Evolutionary conservation across 1,140 invertebrate species (phyloP).

Genomic region (Manduca sexta): DNA sequence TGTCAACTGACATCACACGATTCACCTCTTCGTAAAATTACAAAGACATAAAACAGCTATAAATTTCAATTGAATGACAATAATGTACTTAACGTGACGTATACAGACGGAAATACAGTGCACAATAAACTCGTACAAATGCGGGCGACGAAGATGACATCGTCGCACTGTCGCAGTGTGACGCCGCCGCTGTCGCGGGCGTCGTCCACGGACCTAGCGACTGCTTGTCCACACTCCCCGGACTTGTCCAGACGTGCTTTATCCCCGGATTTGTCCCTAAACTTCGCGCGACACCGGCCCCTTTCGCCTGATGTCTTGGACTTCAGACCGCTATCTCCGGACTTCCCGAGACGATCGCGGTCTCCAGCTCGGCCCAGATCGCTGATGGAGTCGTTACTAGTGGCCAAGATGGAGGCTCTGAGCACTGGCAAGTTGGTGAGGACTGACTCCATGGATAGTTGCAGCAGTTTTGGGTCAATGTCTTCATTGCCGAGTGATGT

Average conservation of each 20-base stretch:
- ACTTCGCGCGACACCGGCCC: conserved; percentile 27
- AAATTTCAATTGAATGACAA: neutral
- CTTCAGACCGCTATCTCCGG: conserved; percentile 41
- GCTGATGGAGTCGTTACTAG: conserved; percentile 84
- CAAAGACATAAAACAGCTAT: neutral
- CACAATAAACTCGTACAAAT: conserved; percentile 25
- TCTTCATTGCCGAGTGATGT: conserved; percentile 81
- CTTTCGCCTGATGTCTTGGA: conserved; percentile 27
- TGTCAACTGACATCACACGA: too few relatives aligned
- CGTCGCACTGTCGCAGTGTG: conserved; percentile 61
- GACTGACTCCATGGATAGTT: conserved; percentile 85
- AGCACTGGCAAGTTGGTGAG: conserved; percentile 75
- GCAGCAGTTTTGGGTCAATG: conserved; percentile 81
- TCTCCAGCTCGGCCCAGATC: conserved; percentile 76
- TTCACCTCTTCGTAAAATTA: too few relatives aligned
- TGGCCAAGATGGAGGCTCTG: conserved; percentile 82
- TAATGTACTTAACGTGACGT: neutral
- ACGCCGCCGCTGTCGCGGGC: conserved; percentile 59
- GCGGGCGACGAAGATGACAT: conserved; percentile 65
- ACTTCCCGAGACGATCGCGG: conserved; percentile 52
- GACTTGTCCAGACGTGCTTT: conserved; percentile 25
- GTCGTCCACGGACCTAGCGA: conserved; percentile 41
- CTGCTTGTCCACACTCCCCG: conserved; percentile 23
- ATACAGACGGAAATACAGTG: neutral
- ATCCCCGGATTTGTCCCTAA: conserved; percentile 28